Evolutionary conservation across 2,113 vertebrate species (phyloP).

Genomic region (Eudyptes chrysolophus): DNA sequence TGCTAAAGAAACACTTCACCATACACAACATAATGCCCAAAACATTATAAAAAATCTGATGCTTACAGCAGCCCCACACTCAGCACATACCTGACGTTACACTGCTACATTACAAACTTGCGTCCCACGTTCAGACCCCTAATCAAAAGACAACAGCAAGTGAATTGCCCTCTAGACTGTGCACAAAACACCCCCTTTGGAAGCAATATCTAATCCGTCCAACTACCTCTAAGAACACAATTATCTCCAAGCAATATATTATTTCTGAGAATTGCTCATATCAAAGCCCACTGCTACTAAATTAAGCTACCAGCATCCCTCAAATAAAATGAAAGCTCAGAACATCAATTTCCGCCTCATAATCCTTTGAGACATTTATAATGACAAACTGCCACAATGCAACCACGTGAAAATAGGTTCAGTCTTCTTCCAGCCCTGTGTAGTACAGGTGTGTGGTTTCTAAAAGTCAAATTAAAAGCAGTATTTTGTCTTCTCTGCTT

Average conservation of each 20-base stretch:
- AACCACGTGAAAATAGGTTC: not conserved
- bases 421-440: not conserved
- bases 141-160: not conserved
- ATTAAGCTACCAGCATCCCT: not conserved
- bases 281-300: not conserved
- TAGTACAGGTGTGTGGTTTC: not conserved
- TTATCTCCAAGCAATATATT: not conserved
- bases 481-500: not conserved
- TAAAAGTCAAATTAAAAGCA: not conserved
- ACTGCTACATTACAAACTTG: not conserved
- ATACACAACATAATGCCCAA: not conserved
- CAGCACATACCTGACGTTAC: fast-evolving
- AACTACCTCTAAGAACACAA: not conserved
- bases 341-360: not conserved
- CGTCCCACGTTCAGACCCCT: not conserved
- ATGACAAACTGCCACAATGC: not conserved
- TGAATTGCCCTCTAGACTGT: not conserved
- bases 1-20: not conserved
- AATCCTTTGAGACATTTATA: not conserved
- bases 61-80: not conserved
- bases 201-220: not conserved
- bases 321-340: not conserved
- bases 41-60: not conserved
- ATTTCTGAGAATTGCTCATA: not conserved
- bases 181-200: not conserved